phyloP scores from a whole-genome alignment of 2,113 vertebrate species.

The Lates calcarifer region DNA sequence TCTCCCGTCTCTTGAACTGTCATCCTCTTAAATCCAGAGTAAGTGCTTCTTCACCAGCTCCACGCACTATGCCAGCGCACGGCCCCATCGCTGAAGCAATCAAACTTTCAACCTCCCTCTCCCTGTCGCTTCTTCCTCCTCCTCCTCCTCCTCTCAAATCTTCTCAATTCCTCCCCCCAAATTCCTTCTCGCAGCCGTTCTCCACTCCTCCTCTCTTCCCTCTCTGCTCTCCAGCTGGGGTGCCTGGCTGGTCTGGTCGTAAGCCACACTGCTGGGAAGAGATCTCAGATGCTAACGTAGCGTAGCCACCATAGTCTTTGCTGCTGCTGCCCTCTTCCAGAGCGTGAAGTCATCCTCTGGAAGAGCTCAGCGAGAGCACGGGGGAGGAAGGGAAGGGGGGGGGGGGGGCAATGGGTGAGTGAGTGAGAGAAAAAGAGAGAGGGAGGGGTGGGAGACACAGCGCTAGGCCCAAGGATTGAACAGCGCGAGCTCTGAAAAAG shows the following conservation, averaged over 20 bases:
- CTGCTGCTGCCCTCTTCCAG: slow-evolving; percentile 69
- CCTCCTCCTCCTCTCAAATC: slow-evolving; percentile 41
- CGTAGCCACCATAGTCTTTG: slow-evolving; percentile 49
- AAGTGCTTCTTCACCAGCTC: slow-evolving; percentile 36
- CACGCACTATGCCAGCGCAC: slow-evolving; percentile 15
- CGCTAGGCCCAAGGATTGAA: slow-evolving; percentile 81
- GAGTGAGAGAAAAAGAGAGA: slow-evolving; percentile 18
- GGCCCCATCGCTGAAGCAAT: slow-evolving; percentile 43
- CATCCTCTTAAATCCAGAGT: slow-evolving; percentile 65
- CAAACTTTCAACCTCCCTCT: slow-evolving; percentile 73
- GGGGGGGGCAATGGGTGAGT: slow-evolving; percentile 20
- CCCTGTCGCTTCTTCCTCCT: slow-evolving; percentile 47
- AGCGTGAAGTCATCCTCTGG: slow-evolving; percentile 81
- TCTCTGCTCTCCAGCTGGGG: slow-evolving; percentile 53
- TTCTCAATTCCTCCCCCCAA: slow-evolving; percentile 22
- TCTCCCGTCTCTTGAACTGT: slow-evolving; percentile 37
- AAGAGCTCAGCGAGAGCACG: slow-evolving; percentile 62
- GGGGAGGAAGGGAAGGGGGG: slow-evolving; percentile 25
- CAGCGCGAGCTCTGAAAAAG: slow-evolving; percentile 90
- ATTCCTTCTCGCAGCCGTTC: slow-evolving; percentile 45
- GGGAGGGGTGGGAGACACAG: slow-evolving; percentile 62
- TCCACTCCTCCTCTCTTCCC: slow-evolving; percentile 23
- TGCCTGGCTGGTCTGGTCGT: slow-evolving; percentile 43
- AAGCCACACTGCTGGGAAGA: slow-evolving; percentile 54
- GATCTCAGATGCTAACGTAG: slow-evolving; percentile 68